Evolutionary conservation across 2,113 vertebrate genomes (phyloP).

Genomic region (Podilymbus podiceps): DNA sequence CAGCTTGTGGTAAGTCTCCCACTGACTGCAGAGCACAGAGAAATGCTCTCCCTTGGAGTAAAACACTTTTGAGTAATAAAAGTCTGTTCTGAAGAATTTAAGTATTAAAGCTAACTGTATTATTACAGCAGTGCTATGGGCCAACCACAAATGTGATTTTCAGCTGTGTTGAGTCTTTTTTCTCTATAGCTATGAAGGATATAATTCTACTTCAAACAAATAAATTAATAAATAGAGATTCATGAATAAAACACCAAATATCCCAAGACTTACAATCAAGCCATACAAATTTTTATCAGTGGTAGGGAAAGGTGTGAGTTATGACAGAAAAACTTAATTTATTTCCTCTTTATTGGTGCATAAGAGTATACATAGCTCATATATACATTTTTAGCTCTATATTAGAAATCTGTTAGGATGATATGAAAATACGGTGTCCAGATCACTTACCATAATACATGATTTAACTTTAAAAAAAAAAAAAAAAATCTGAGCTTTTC

Average conservation of each 20-base stretch:
- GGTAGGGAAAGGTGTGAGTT: neutral
- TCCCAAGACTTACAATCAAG: neutral
- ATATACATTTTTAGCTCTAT: neutral
- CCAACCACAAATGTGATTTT: neutral
- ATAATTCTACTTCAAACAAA: neutral
- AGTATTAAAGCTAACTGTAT: neutral
- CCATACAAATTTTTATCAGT: neutral
- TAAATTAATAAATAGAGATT: neutral
- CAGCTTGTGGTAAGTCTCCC: constrained; percentile 73
- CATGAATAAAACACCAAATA: neutral
- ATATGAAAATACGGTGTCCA: neutral
- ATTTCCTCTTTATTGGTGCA: neutral
- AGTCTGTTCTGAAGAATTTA: neutral
- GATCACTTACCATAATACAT: neutral
- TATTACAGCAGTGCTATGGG: neutral
- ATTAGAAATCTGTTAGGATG: neutral
- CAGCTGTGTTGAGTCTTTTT: neutral
- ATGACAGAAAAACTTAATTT: neutral
- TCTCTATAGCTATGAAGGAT: neutral
- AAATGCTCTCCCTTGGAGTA: neutral
- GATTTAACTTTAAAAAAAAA: neutral
- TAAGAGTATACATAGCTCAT: neutral
- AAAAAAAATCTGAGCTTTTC: neutral
- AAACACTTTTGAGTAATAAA: neutral
- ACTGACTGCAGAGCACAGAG: neutral